Base-by-base conservation (phyloP, 2,888 invertebrate species). In the Xestia sexstrigata region DNA sequence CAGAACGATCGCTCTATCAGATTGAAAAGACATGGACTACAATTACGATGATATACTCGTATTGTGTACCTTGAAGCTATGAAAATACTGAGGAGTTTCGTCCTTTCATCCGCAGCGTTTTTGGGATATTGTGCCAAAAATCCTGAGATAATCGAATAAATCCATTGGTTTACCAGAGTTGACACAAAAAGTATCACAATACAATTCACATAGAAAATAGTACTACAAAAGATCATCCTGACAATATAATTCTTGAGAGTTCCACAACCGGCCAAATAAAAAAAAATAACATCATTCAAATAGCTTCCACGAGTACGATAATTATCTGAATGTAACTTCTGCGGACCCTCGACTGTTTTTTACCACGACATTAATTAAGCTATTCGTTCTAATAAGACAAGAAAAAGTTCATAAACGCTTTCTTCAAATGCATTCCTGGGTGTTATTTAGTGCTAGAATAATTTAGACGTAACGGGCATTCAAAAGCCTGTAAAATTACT, bases 401-500 rank as follows among this genome's bases (percentile, higher is more conserved):
- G 9, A 30, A 9, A 58, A 8, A 60, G 8, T n/a, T 20, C 13
- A 26, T 20, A 42, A 20, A 55, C 23, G 42, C 49, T 52, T 42
- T 26, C 35, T 55, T 39, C 39, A 76, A 17, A 39, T 39, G 7
- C 35, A n/a, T 11, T 39, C 26, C 39, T 30, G 15, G 42, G 23
- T 20, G 39, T 39, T 4, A 26, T 35, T 30, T 30, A 39, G 6
- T 58, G 17, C 55, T 58, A 55, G 35, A 35, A 74, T 58, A 58
- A 6, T 58, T 20, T 49, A 58, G 47, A 30, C 9, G n/a, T 62
- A 30, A 39, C 60, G 47, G n/a, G 15, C 55, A 49, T 9, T 67
- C 0, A 60, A n/a, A 67, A n/a, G 1, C 30, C 69, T 69, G 80
- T 58, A 74, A 79, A 55, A 62, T 55, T 23, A 63, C 8, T 13